Evolutionary conservation across 2,888 invertebrate species (phyloP), one percentile per base, ranked within the genome.

Genomic region (Tetragnatha montana): DNA sequence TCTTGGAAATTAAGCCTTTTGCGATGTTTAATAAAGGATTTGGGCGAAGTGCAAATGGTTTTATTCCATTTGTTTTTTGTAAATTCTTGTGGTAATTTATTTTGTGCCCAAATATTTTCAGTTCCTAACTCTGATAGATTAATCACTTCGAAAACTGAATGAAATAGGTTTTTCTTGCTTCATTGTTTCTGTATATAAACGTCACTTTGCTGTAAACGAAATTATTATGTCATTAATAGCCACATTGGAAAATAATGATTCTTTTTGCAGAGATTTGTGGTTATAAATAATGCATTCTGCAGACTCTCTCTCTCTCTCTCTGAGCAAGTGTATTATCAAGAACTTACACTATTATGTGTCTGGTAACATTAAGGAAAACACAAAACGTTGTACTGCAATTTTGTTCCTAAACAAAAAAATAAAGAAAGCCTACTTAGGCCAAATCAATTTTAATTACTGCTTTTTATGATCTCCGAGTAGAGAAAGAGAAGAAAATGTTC

Each of bases 1-100:
- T 84, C 47, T 14, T 84, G 69, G 35, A 84, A 76, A 84, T 84
- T 84, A 76, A 84, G 81, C 81, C 76, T 84, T 84, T 22, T 47
- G 35, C 12, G 14, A 74, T 12, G n/a, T 82, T 71, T 82, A 74
- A 73, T 82, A 74, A 74, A n/a, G n/a, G 82, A 74, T 60, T 60
- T 60, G 60, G 60, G 60, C 60, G 60, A 60, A 60, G 60, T 17
- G 60, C 60, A 60, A 60, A 60, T 60, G 60, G 60, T 60, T 8
- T 60, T 60, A 60, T 60, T 10, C 60, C 4, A 10, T 60, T 7
- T 60, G 60, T 60, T 60, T 60, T 60, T 60, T 60, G 12, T 60
- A 3, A 60, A 60, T 60, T 60, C 60, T 60, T 8, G 60, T 17
- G 12, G 60, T 60, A 60, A 60, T 60, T 60, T 60, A 17, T 60